Conservation (phyloP, 2,113 vertebrate genomes). For the Arothron firmamentum region DNA sequence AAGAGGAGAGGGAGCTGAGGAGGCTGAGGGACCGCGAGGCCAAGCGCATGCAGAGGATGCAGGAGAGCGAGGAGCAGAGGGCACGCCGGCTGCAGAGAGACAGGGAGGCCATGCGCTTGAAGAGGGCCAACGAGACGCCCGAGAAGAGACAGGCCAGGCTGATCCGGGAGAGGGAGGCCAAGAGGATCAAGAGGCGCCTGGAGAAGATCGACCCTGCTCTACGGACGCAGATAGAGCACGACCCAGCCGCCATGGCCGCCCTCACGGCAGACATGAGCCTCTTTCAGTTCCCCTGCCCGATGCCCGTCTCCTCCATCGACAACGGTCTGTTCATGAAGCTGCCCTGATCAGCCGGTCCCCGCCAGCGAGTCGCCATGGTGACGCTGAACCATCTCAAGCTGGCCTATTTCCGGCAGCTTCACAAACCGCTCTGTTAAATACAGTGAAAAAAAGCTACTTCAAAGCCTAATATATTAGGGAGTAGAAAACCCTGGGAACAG, state of each 20-base stretch:
- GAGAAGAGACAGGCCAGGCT: constrained; percentile 93
- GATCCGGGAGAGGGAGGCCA: constrained; percentile 91
- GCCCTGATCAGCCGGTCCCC: constrained; percentile 47
- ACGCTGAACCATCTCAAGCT: constrained; percentile 39
- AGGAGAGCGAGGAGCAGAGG: constrained; percentile 91
- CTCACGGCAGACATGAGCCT: constrained; percentile 94
- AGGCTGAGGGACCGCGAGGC: constrained; percentile 92
- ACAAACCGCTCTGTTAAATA: constrained; percentile 46
- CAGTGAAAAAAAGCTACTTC: constrained; percentile 37
- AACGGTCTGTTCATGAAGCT: constrained; percentile 84
- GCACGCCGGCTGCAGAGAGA: constrained; percentile 89
- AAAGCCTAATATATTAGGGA: constrained; percentile 63
- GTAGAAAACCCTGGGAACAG: constrained; percentile 53
- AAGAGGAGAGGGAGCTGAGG: constrained; percentile 86
- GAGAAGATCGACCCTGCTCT: constrained; percentile 98
- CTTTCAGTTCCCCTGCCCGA: constrained; percentile 87
- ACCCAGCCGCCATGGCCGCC: constrained; percentile 92
- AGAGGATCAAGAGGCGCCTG: constrained; percentile 89
- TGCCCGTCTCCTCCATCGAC: constrained; percentile 86
- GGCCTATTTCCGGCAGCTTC: constrained; percentile 29
- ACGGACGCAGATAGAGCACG: constrained; percentile 93
- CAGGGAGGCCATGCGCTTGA: constrained; percentile 92
- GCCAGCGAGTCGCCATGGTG: not conserved
- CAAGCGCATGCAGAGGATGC: constrained; percentile 94
- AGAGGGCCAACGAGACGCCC: constrained; percentile 92